These are phyloP conservation scores for Nephrotoma flavescens DNA, from an alignment of 2,888 invertebrate species.

Conservation along the genomic window DNA sequence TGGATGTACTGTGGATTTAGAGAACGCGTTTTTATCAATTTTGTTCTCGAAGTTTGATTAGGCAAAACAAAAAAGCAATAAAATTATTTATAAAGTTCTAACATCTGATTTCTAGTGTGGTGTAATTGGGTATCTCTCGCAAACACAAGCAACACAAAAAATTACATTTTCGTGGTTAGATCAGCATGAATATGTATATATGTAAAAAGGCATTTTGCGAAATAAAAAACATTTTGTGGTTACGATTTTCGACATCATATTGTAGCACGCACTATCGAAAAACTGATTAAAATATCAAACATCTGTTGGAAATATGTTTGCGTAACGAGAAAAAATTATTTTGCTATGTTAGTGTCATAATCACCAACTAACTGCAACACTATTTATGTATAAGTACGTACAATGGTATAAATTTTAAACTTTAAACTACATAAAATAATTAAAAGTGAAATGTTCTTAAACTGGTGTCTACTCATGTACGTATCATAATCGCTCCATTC, in stretches of 20 bases:
- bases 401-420: too few species aligned
- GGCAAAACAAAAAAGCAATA: background rate
- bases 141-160: background rate
- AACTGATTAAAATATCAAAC: background rate
- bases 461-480: too few species aligned
- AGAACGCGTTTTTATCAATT: background rate
- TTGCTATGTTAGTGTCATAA: background rate
- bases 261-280: background rate
- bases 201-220: background rate
- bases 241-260: background rate
- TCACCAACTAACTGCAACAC: background rate
- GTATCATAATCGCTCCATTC: too few species aligned
- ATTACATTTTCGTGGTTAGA: background rate
- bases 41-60: background rate
- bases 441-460: too few species aligned
- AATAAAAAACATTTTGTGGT: background rate
- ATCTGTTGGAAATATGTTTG: background rate
- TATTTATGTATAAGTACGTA: background rate
- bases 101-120: background rate
- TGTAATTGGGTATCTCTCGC: background rate
- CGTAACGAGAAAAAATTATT: background rate
- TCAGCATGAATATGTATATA: background rate
- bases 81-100: background rate
- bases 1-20: background rate
- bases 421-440: too few species aligned